Conservation (phyloP, 2,888 invertebrate genomes). For the Fragum sueziense region DNA sequence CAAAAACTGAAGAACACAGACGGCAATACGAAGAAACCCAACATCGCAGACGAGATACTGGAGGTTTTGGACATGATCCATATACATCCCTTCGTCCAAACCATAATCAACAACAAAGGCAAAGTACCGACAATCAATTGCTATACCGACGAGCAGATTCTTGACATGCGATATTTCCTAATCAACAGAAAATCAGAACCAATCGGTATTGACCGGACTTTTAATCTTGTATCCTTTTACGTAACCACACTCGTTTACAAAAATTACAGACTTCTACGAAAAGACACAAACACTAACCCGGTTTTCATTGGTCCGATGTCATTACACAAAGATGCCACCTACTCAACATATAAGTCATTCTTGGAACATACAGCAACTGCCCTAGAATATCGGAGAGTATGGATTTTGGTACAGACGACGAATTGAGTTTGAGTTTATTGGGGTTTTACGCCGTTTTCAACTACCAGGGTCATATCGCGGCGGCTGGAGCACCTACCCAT, state of each 20-base stretch:
- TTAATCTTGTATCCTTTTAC: slow-evolving; percentile 41
- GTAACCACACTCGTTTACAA: slow-evolving; percentile 42
- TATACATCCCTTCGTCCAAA: slow-evolving; percentile 31
- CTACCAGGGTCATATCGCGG: too few relatives aligned
- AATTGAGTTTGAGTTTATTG: too few relatives aligned
- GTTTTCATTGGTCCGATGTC: slow-evolving; percentile 37
- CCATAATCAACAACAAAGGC: slow-evolving; percentile 32
- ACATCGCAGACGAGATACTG: slow-evolving; percentile 38
- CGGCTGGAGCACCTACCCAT: too few relatives aligned
- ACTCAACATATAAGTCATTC: slow-evolving; percentile 33
- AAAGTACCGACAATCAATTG: slow-evolving; percentile 32
- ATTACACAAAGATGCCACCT: slow-evolving; percentile 41
- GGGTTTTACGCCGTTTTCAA: too few relatives aligned
- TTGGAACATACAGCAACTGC: slow-evolving; percentile 31
- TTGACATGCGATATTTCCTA: slow-evolving; percentile 29
- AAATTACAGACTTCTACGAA: slow-evolving; percentile 33
- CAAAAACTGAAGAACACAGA: slow-evolving; percentile 5
- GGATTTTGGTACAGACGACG: slow-evolving; percentile 32
- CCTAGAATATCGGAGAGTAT: slow-evolving; percentile 28
- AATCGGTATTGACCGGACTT: slow-evolving; percentile 39
- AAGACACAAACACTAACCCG: slow-evolving; percentile 25
- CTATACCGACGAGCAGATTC: slow-evolving; percentile 38
- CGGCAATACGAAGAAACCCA: background rate
- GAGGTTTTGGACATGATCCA: slow-evolving; percentile 39
- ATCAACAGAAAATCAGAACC: background rate